Evolutionary conservation across 2,888 invertebrate genomes (phyloP).

Genomic region (Leucoptera coffeella): DNA sequence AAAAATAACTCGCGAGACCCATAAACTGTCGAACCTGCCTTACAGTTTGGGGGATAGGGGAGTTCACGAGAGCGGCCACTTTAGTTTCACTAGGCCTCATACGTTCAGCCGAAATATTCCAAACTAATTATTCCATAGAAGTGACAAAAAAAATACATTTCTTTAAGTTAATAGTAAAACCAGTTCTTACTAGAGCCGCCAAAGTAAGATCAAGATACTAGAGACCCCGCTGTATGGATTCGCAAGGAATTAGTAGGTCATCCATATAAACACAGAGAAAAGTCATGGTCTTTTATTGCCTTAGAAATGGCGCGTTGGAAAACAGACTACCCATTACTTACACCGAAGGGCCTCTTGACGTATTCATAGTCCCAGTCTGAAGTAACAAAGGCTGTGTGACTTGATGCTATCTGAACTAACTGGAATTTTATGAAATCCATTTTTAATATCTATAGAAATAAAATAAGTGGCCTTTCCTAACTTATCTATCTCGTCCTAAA

Average conservation of each 20-base stretch:
- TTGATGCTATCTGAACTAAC: not conserved
- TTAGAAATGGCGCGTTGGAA: constrained; percentile 5
- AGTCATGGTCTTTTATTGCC: constrained; percentile 4
- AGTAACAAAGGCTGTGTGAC: not conserved
- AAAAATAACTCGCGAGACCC: constrained; percentile 2
- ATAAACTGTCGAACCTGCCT: constrained; percentile 2
- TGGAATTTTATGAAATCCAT: constrained; percentile 1
- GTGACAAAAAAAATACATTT: constrained; percentile 1
- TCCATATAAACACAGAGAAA: constrained; percentile 6
- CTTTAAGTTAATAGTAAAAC: too few species aligned
- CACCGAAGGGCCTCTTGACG: constrained; percentile 1
- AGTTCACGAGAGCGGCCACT: constrained; percentile 5
- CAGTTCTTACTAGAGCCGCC: constrained; percentile 6
- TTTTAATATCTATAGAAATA: not conserved
- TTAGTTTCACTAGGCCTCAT: constrained; percentile 7
- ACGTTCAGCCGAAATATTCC: constrained; percentile 6
- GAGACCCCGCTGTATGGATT: constrained; percentile 3
- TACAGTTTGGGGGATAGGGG: constrained; percentile 3
- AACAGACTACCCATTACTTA: constrained; percentile 2
- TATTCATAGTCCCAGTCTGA: constrained; percentile 1
- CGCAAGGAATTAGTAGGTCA: constrained; percentile 5
- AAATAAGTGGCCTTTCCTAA: not conserved
- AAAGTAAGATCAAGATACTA: constrained; percentile 1
- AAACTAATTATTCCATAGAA: constrained; percentile 1
- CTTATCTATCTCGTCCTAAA: not conserved